phyloP scores from a whole-genome alignment of 2,888 invertebrate species.

The Lasioglossum zephyrum region DNA sequence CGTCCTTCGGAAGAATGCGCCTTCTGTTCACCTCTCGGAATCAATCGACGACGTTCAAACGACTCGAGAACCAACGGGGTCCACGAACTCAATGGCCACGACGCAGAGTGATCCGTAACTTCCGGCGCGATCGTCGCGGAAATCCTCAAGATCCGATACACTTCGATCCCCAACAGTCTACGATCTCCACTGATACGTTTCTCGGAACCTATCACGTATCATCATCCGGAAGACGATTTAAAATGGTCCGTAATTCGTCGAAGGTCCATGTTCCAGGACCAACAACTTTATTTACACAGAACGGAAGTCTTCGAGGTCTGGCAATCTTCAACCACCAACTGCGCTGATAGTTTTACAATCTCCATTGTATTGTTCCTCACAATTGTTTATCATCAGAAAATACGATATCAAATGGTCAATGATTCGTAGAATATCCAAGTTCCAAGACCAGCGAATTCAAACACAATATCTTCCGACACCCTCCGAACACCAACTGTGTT shows the following conservation, averaged over 20 bases:
- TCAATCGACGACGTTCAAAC: neutral
- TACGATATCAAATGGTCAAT: neutral
- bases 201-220: neutral
- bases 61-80: neutral
- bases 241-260: neutral
- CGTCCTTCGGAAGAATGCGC: slow-evolving; percentile 47
- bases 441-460: neutral
- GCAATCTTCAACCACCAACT: neutral
- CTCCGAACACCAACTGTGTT: slow-evolving; percentile 12
- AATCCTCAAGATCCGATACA: neutral
- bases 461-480: neutral
- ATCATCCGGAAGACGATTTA: neutral
- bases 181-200: neutral
- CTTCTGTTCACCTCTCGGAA: slow-evolving; percentile 29
- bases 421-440: neutral
- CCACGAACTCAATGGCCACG: neutral
- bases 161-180: neutral
- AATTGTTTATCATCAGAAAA: neutral
- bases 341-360: neutral
- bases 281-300: neutral
- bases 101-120: neutral
- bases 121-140: slow-evolving; percentile 11
- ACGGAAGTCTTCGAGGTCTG: neutral
- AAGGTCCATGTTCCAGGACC: neutral
- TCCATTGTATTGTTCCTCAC: neutral